Conservation (phyloP, 2,113 vertebrate species). For the Daboia siamensis region DNA sequence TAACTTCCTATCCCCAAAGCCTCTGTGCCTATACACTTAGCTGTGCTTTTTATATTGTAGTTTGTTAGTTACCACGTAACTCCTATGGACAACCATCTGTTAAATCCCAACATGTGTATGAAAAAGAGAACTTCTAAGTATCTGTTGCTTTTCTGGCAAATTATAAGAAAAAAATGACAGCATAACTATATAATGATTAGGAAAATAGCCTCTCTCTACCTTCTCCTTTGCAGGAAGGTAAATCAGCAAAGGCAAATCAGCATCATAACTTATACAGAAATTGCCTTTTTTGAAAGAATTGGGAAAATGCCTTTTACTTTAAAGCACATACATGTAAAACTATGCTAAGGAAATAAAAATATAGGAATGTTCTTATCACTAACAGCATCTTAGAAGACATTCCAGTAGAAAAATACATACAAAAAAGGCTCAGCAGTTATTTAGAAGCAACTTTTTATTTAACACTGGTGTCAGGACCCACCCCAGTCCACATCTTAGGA, state of each 20-base stretch:
- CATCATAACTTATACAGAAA: background rate
- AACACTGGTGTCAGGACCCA: no score
- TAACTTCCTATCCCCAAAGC: background rate
- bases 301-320: background rate
- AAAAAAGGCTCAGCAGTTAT: background rate
- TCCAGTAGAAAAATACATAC: background rate
- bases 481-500: no score
- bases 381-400: background rate
- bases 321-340: background rate
- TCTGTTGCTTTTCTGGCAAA: background rate
- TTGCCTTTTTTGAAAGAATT: background rate
- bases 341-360: background rate
- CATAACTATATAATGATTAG: background rate
- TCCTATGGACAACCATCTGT: background rate
- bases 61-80: background rate
- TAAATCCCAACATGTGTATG: background rate
- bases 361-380: background rate
- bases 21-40: background rate
- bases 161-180: background rate
- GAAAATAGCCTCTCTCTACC: background rate
- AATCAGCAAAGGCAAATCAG: background rate
- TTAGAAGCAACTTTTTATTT: background rate
- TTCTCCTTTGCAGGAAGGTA: background rate
- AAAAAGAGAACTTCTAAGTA: background rate
- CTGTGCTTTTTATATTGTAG: background rate